These are phyloP conservation scores for Diadumene lineata DNA, from an alignment of 92 coral and sea anemone genomes.

Conservation along the genomic window DNA sequence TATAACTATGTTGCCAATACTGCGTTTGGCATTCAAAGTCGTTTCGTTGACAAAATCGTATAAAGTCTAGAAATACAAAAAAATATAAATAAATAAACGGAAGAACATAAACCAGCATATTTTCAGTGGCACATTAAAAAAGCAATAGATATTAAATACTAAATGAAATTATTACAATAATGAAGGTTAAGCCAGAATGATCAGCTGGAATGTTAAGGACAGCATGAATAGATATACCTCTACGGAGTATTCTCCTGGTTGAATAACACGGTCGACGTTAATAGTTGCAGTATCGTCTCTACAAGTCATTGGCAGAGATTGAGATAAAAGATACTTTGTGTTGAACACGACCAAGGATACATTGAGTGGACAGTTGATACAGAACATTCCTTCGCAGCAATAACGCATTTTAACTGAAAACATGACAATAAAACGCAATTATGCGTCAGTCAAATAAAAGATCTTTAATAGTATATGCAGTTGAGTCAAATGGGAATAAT, in stretches of 20 bases:
- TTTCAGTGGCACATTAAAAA: too few relatives aligned
- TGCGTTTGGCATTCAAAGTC: not conserved
- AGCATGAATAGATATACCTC: conserved; percentile 20
- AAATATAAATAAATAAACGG: too few relatives aligned
- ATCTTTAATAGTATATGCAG: too few relatives aligned
- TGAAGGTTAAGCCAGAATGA: too few relatives aligned
- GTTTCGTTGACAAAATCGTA: conserved; percentile 3
- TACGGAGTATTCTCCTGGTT: conserved; percentile 50
- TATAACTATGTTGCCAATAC: not conserved
- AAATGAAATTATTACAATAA: too few relatives aligned
- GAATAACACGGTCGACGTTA: conserved; percentile 13
- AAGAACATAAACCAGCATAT: too few relatives aligned
- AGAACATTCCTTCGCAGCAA: conserved; percentile 62
- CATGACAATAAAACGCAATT: too few relatives aligned
- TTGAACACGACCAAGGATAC: conserved; percentile 27
- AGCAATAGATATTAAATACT: too few relatives aligned
- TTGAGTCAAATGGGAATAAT: too few relatives aligned
- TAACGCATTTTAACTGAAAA: conserved; percentile 2
- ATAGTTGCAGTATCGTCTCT: conserved; percentile 26
- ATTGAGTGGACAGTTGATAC: conserved; percentile 52
- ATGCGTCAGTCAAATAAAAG: too few relatives aligned
- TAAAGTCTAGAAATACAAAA: too few relatives aligned
- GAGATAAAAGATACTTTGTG: conserved; percentile 16
- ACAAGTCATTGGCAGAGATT: conserved; percentile 36
- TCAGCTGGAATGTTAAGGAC: not conserved